Percentiles rank a stretch among this genome's conserved stretches.
Conservation (phyloP, 2,888 invertebrate species). For the Cheilosia urbana region DNA sequence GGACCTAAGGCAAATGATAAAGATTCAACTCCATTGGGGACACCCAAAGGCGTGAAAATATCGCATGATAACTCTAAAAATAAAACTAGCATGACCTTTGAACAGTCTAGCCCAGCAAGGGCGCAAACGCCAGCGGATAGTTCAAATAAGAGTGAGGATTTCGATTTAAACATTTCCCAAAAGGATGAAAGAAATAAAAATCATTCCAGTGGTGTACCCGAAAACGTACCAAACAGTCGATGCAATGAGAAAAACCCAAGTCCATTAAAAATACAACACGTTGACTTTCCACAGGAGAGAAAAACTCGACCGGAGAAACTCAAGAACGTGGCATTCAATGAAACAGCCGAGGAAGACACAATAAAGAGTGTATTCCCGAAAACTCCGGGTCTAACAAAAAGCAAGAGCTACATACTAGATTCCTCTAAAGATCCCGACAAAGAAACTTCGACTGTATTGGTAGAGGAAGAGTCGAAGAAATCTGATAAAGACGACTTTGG, state of each 20-base stretch:
- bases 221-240: background rate
- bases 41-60: too few species aligned
- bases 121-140: background rate
- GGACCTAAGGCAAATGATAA: too few species aligned
- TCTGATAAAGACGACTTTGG: slow-evolving; percentile 14
- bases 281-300: background rate
- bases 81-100: too few species aligned
- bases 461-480: slow-evolving; percentile 19
- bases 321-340: slow-evolving; percentile 77
- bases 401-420: slow-evolving; percentile 73
- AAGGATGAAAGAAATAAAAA: background rate
- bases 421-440: slow-evolving; percentile 48
- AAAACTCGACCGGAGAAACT: slow-evolving; percentile 14
- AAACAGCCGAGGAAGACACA: slow-evolving; percentile 52
- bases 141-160: background rate
- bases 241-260: background rate
- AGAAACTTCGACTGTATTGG: slow-evolving; percentile 11
- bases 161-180: background rate
- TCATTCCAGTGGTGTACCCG: slow-evolving; percentile 18
- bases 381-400: slow-evolving; percentile 78
- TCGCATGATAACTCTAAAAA: too few species aligned
- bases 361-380: slow-evolving; percentile 78
- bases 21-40: too few species aligned
- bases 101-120: background rate
- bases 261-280: slow-evolving; percentile 25